Evolutionary conservation across 2,113 vertebrate genomes (phyloP).

Genomic region (Opisthocomus hoazin): DNA sequence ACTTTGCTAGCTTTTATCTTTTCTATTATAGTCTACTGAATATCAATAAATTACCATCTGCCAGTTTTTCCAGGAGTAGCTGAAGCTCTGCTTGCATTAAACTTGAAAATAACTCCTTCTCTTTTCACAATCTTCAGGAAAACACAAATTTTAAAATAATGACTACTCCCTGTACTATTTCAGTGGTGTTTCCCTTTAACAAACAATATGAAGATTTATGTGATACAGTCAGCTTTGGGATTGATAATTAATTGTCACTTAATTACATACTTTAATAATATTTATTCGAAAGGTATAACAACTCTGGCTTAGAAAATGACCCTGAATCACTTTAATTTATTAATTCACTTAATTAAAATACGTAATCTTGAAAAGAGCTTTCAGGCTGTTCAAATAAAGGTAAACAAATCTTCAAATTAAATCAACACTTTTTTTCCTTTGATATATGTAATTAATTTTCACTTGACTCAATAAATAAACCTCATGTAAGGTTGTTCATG

Average conservation of each 20-base stretch:
- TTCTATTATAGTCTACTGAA: slow-evolving; percentile 1
- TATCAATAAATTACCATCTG: slow-evolving; percentile 42
- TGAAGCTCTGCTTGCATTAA: slow-evolving; percentile 5
- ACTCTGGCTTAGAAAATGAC: slow-evolving; percentile 59
- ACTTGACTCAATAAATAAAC: slow-evolving; percentile 54
- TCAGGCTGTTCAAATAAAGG: slow-evolving; percentile 58
- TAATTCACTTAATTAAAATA: slow-evolving; percentile 68
- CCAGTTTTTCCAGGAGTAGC: not conserved
- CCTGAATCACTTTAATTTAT: slow-evolving; percentile 62
- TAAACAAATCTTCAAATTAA: slow-evolving; percentile 69
- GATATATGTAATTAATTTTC: slow-evolving; percentile 70
- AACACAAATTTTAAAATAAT: not conserved
- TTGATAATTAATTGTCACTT: slow-evolving; percentile 60
- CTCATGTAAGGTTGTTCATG: slow-evolving; percentile 52
- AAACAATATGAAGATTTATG: slow-evolving; percentile 50
- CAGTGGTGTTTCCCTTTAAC: not conserved
- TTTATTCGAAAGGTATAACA: slow-evolving; percentile 64
- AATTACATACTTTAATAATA: slow-evolving; percentile 59
- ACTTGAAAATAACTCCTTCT: slow-evolving; percentile 9
- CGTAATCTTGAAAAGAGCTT: slow-evolving; percentile 64
- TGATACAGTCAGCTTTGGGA: not conserved
- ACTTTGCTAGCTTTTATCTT: slow-evolving; percentile 1
- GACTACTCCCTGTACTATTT: not conserved
- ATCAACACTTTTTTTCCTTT: slow-evolving; percentile 61
- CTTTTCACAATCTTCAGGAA: not conserved